phyloP scores from a whole-genome alignment of 1,140 invertebrate species.

The Aphelenchoides besseyi region DNA sequence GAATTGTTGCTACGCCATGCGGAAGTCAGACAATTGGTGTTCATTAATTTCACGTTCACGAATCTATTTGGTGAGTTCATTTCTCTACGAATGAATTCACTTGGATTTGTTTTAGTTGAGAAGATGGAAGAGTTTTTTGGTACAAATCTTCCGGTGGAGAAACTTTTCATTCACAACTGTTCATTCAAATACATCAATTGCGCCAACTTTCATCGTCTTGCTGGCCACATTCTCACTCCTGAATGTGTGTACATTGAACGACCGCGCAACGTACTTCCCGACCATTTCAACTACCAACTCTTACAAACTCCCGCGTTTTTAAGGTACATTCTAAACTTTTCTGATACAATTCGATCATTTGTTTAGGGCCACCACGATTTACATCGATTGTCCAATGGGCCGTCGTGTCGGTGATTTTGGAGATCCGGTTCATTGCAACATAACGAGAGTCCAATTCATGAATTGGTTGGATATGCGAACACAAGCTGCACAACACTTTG shows the following conservation, averaged over 20 bases:
- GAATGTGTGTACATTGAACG: neutral
- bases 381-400: neutral
- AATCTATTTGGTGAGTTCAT: too few relatives aligned
- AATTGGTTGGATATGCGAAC: neutral
- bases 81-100: too few relatives aligned
- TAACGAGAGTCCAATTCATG: neutral
- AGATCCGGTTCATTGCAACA: neutral
- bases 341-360: neutral
- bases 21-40: neutral
- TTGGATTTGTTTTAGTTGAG: too few relatives aligned
- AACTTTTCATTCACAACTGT: constrained; percentile 7
- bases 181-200: neutral
- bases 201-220: neutral
- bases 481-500: neutral
- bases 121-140: constrained; percentile 7
- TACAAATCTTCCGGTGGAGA: neutral
- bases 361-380: neutral
- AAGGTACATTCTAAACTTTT: neutral
- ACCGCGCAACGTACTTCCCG: neutral
- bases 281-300: neutral
- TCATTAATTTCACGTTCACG: constrained; percentile 8
- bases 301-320: neutral
- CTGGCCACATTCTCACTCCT: neutral
- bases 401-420: neutral
- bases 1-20: neutral